Base-by-base conservation (phyloP, 2,113 vertebrate species). In the Melospiza georgiana region DNA sequence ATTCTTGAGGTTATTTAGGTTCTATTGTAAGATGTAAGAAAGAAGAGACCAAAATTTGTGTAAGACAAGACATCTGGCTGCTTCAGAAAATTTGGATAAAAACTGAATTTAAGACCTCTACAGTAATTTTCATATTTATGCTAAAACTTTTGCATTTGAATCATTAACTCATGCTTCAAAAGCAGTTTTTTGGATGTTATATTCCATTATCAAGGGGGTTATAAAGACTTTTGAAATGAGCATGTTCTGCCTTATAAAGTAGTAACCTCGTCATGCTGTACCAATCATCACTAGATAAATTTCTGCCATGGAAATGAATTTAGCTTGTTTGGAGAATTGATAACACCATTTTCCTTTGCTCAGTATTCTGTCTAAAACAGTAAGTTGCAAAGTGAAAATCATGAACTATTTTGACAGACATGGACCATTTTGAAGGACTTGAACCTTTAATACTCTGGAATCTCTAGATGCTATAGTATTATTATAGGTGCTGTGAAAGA, bases 271-370 rank as follows among this genome's bases (percentile, higher is more conserved):
- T 86, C 58, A 69, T 52, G 37, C 15, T 77, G 31, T 74, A 62
- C 31, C 30, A 77, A 37, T 68, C 35, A 66, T 43, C 2, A 15
- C 6, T 76, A 68, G 39, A 72, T 55, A 63, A 2, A 61, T 72
- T 90, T 89, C 87, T 93, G 39, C 35, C 62, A 78, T 85, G 75
- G 87, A 92, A 95, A 89, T 14, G 24, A 75, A 84, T 89, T 72
- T 31, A 72, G 11, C 10, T 71, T 84, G 28, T 89, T 81, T n/a
- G 5, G 39, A 48, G 33, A 87, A 78, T 25, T 59, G 27, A 22
- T 87, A 69, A 63, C 33, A 74, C 2, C 18, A 16, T 71, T 95
- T 90, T 91, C 11, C 14, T 87, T 67, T 71, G 2, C 27, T 89
- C 63, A 6, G 6, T 77, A 55, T 67, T 89, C 28, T 82, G 85